These are phyloP conservation scores for Lophotis ruficrista DNA, from an alignment of 2,113 vertebrate genomes.

Conservation along the genomic window DNA sequence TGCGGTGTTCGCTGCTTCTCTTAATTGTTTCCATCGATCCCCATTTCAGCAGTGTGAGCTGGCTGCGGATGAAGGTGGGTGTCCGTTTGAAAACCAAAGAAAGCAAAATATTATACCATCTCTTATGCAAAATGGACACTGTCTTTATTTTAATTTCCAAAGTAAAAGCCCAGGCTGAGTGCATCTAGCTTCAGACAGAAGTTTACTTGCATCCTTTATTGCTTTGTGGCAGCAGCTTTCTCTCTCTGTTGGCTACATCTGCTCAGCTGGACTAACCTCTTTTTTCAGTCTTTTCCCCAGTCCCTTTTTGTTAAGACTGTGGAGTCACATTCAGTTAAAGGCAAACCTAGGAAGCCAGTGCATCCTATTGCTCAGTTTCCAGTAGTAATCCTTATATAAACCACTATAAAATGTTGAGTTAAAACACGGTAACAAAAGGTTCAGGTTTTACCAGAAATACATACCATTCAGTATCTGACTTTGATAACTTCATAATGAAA, in stretches of 20 bases:
- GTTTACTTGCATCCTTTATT: not conserved
- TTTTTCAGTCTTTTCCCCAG: not conserved
- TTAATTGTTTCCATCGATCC: constrained; percentile 52
- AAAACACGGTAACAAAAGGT: not conserved
- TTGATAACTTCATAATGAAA: not conserved
- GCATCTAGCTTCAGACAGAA: not conserved
- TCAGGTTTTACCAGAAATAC: not conserved
- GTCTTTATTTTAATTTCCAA: not conserved
- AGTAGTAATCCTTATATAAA: not conserved
- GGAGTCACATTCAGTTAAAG: not conserved
- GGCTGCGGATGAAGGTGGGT: not conserved
- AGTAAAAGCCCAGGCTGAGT: not conserved
- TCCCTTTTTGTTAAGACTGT: not conserved
- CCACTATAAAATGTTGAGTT: not conserved
- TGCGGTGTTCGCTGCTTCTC: not conserved
- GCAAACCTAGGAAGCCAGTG: not conserved
- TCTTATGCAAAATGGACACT: not conserved
- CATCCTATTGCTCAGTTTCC: not conserved
- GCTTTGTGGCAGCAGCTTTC: not conserved
- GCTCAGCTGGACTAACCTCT: not conserved
- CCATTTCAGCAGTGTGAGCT: not conserved
- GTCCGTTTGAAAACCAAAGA: not conserved
- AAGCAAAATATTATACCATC: not conserved
- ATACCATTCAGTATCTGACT: not conserved
- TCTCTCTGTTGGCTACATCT: not conserved